Conservation (phyloP, 2,797 vertebrate species). For the Cyprinella venusta region DNA sequence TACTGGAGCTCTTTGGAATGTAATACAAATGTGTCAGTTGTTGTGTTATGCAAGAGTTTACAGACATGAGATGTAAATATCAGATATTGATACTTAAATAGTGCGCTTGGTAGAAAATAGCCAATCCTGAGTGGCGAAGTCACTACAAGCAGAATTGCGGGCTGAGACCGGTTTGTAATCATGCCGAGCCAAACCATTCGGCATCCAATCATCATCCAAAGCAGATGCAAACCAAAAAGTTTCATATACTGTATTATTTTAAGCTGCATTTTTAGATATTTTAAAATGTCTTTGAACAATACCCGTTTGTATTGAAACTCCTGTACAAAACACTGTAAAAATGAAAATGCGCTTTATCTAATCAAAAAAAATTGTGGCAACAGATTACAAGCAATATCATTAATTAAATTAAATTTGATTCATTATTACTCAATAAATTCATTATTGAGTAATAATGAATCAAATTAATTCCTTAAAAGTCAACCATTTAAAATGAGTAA, state of each 20-base stretch:
- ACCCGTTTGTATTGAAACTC: background rate
- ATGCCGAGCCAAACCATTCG: background rate
- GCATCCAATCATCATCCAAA: background rate
- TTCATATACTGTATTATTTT: background rate
- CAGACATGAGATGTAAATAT: background rate
- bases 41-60: background rate
- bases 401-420: too few relatives aligned
- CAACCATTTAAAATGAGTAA: too few relatives aligned
- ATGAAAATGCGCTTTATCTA: too few relatives aligned
- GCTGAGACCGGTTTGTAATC: background rate
- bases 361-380: too few relatives aligned
- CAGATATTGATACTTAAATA: background rate
- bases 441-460: too few relatives aligned
- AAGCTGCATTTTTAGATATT: background rate
- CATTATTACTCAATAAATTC: too few relatives aligned
- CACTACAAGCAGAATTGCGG: background rate
- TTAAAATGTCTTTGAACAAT: background rate
- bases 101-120: background rate
- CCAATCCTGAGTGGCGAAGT: background rate
- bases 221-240: background rate
- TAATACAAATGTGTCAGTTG: background rate
- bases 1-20: background rate
- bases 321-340: background rate
- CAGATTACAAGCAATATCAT: too few relatives aligned
- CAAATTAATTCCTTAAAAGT: too few relatives aligned